Evolutionary conservation across 1,140 invertebrate species (phyloP).

Genomic region (Pseudomyrmex dendroicus): DNA sequence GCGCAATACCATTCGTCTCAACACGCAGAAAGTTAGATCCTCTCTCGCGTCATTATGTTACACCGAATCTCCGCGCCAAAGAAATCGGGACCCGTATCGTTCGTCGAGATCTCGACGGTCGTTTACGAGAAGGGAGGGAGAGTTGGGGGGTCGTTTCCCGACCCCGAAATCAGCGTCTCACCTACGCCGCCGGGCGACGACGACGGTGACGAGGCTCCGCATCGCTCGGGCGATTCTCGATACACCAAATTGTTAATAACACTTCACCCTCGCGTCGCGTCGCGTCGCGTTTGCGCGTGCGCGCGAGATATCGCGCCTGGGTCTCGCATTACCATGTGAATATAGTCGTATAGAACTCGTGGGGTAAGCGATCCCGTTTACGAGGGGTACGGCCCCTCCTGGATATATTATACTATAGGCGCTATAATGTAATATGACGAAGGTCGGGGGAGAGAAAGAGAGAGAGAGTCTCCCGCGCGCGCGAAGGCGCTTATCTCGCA

Average conservation of each 20-base stretch:
- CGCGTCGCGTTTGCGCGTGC: neutral
- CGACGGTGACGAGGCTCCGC: neutral
- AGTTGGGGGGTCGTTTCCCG: constrained; percentile 46
- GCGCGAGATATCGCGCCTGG: constrained; percentile 79
- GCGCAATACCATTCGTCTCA: neutral
- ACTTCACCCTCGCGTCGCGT: constrained; percentile 76
- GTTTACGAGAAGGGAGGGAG: constrained; percentile 32
- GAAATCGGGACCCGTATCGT: constrained; percentile 25
- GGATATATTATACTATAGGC: constrained; percentile 83
- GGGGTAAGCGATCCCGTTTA: constrained; percentile 67
- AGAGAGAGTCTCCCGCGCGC: constrained; percentile 38
- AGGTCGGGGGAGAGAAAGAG: constrained; percentile 52
- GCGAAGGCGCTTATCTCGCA: constrained; percentile 76
- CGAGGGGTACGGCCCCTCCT: constrained; percentile 70
- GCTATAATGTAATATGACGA: constrained; percentile 83
- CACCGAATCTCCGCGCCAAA: constrained; percentile 18
- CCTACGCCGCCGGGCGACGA: neutral
- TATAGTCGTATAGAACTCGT: constrained; percentile 77
- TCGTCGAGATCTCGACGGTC: constrained; percentile 55
- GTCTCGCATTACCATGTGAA: constrained; percentile 84
- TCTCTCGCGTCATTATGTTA: constrained; percentile 24
- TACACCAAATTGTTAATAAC: constrained; percentile 84
- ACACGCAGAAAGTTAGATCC: neutral
- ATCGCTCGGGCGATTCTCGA: constrained; percentile 63
- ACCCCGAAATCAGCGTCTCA: constrained; percentile 26